Evolutionary conservation across 2,113 vertebrate species (phyloP).

Genomic region (Chroicocephalus ridibundus): DNA sequence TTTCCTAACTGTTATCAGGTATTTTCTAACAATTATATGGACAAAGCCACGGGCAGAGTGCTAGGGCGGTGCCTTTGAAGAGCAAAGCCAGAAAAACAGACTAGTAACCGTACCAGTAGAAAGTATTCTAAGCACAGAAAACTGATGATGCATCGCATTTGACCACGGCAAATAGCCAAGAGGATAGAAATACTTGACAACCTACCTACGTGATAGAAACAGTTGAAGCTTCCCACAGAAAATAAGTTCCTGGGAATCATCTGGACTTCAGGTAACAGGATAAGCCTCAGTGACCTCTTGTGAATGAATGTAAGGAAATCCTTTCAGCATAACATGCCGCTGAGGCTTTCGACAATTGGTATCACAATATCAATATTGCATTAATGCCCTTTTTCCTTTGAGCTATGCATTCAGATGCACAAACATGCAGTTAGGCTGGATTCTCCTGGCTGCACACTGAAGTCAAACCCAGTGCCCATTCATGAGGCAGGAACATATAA

Average conservation of each 20-base stretch:
- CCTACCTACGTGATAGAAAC: not conserved
- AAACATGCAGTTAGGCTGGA: not conserved
- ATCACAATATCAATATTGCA: not conserved
- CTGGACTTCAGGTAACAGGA: not conserved
- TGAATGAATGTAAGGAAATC: not conserved
- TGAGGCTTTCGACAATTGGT: not conserved
- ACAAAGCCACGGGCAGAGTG: not conserved
- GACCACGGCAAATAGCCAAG: not conserved
- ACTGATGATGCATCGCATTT: fast-evolving
- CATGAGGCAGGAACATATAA: not conserved
- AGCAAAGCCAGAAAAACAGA: not conserved
- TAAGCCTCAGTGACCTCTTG: not conserved
- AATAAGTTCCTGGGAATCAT: not conserved
- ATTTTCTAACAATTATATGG: not conserved
- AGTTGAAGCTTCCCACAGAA: not conserved
- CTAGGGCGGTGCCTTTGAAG: not conserved
- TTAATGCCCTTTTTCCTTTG: not conserved
- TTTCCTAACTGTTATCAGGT: not conserved
- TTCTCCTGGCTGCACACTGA: not conserved
- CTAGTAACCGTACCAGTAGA: not conserved
- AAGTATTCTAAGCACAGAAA: not conserved
- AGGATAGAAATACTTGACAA: not conserved
- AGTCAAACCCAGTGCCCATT: not conserved
- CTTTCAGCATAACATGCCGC: not conserved
- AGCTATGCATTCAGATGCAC: not conserved